Percentiles rank a stretch among this genome's conserved stretches.
Conservation (phyloP, 1,140 invertebrate species). For the Polyergus mexicanus region DNA sequence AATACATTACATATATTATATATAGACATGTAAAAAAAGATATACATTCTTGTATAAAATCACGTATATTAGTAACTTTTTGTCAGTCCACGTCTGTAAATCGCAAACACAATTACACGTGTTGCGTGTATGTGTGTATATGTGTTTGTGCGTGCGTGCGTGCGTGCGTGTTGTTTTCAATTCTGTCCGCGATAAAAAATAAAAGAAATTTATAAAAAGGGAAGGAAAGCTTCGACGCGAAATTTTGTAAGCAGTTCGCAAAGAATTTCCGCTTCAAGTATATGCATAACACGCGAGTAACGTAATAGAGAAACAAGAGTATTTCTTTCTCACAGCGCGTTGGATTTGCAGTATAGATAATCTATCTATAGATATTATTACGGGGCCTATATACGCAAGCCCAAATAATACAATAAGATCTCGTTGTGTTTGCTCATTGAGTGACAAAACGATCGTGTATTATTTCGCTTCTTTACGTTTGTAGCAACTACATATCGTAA, state of each 20-base stretch:
- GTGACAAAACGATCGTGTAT: neutral
- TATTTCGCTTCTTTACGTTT: neutral
- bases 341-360: neutral
- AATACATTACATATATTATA: constrained; percentile 10
- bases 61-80: neutral
- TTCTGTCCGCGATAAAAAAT: neutral
- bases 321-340: neutral
- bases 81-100: neutral
- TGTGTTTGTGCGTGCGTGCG: neutral
- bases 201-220: neutral
- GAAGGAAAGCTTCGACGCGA: neutral
- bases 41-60: neutral
- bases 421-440: constrained; percentile 37
- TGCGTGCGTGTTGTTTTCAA: neutral
- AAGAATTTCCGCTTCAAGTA: neutral
- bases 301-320: neutral
- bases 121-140: neutral
- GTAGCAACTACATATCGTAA: neutral
- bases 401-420: constrained; percentile 20
- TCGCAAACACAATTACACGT: neutral
- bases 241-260: neutral
- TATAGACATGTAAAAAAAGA: neutral
- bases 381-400: no score
- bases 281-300: neutral
- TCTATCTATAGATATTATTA: neutral